phyloP scores from a whole-genome alignment of 2,113 vertebrate species.

The Odobenus rosmarus region DNA sequence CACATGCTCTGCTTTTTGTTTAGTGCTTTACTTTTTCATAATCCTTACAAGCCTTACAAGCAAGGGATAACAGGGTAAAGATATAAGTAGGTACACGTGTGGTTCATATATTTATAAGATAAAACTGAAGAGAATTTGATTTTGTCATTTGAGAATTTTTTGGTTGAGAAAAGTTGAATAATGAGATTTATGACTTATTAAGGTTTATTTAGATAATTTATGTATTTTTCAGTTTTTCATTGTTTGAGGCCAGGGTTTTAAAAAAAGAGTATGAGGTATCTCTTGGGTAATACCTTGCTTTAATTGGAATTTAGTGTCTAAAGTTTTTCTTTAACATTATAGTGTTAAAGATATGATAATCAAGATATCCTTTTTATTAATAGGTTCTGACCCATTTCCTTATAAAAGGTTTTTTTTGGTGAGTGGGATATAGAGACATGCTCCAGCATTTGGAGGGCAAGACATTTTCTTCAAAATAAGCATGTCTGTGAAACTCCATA shows the following conservation, averaged over 20 bases:
- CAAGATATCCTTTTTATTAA: background rate
- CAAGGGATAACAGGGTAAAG: background rate
- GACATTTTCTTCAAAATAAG: conserved; percentile 43
- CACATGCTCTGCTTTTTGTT: background rate
- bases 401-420: background rate
- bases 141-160: conserved; percentile 19
- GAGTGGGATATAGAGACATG: background rate
- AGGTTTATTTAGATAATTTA: background rate
- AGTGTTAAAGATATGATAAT: background rate
- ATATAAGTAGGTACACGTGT: background rate
- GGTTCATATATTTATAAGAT: background rate
- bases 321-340: conserved; percentile 40
- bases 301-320: background rate
- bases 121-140: conserved; percentile 17
- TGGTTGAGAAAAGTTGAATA: background rate
- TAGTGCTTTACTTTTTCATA: background rate
- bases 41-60: background rate
- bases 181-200: background rate
- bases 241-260: conserved; percentile 13
- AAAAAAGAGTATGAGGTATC: background rate
- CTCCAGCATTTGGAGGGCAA: background rate
- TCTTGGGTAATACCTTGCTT: background rate
- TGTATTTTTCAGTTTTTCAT: background rate
- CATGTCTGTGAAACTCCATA: background rate
- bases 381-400: background rate